A percentile compares a stretch with the other conserved stretches of the same genome.
Conservation (phyloP, 2,113 vertebrate species). For the Lucifuga dentata region DNA sequence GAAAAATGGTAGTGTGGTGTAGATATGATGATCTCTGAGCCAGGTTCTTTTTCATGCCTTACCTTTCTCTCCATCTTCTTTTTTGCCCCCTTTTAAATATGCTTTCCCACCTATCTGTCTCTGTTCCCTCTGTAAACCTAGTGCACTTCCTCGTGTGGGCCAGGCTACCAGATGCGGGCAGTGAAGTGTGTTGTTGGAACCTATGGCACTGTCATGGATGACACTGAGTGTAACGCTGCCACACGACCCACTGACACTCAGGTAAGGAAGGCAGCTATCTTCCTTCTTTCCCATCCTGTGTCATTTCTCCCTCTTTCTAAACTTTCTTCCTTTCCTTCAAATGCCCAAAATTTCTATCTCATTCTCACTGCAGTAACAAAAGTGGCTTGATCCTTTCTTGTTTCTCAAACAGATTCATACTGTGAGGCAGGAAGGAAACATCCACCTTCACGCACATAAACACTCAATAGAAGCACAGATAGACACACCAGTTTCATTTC, state of each 20-base stretch:
- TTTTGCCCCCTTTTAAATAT: constrained; percentile 42
- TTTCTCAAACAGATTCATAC: background rate
- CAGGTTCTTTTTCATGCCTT: constrained; percentile 34
- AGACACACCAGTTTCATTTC: constrained; percentile 29
- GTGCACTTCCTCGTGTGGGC: constrained; percentile 95
- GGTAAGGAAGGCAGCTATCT: constrained; percentile 76
- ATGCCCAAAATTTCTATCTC: background rate
- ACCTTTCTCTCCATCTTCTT: constrained; percentile 27
- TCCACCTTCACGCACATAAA: constrained; percentile 4
- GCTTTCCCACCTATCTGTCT: constrained; percentile 30
- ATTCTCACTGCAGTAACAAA: background rate
- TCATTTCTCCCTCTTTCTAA: background rate
- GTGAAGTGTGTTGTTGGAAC: constrained; percentile 94
- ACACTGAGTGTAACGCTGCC: constrained; percentile 93
- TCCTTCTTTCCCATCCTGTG: background rate
- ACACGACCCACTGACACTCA: constrained; percentile 92
- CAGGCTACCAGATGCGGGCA: constrained; percentile 94
- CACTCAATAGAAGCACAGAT: constrained; percentile 29
- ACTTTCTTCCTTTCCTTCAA: constrained; percentile 5
- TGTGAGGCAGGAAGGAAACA: constrained; percentile 33
- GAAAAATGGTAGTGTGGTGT: constrained; percentile 26
- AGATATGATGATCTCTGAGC: constrained; percentile 10
- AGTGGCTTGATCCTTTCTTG: background rate
- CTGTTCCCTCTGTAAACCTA: constrained; percentile 71
- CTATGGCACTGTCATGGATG: constrained; percentile 90